Conservation (phyloP, 2,888 invertebrate genomes). For the Merodon equestris region DNA sequence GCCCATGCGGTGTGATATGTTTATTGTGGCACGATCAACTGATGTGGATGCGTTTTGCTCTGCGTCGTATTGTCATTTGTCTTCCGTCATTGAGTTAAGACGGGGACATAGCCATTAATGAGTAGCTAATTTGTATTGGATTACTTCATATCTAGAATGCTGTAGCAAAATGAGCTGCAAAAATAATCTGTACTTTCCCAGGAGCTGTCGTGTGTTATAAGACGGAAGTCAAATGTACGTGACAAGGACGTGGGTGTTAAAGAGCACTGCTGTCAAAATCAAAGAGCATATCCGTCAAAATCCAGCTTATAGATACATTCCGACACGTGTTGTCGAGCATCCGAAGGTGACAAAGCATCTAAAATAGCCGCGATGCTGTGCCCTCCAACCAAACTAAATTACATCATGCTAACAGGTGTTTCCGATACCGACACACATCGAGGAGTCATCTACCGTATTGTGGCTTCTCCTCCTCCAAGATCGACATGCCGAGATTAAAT, state of each 20-base stretch:
- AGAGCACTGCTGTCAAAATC: too few species aligned
- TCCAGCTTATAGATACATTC: too few species aligned
- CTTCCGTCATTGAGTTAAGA: slow-evolving; percentile 29
- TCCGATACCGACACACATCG: slow-evolving; percentile 23
- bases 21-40: slow-evolving; percentile 37
- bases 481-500: slow-evolving; percentile 59
- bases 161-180: too few species aligned
- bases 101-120: slow-evolving; percentile 44
- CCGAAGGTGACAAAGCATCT: slow-evolving; percentile 24
- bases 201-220: too few species aligned
- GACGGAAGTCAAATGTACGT: too few species aligned
- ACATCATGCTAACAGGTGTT: slow-evolving; percentile 60
- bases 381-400: slow-evolving; percentile 34
- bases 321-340: too few species aligned
- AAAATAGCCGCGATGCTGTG: slow-evolving; percentile 10
- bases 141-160: too few species aligned
- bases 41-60: slow-evolving; percentile 21
- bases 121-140: slow-evolving; percentile 62
- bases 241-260: too few species aligned
- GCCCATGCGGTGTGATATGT: slow-evolving; percentile 19
- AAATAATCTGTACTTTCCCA: too few species aligned
- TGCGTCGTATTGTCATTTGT: slow-evolving; percentile 27
- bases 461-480: slow-evolving; percentile 55
- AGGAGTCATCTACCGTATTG: too few species aligned
- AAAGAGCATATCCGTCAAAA: too few species aligned